A percentile compares a stretch with the other conserved stretches of the same genome.
Conservation (phyloP, 2,113 vertebrate genomes). For the Recurvirostra avosetta region DNA sequence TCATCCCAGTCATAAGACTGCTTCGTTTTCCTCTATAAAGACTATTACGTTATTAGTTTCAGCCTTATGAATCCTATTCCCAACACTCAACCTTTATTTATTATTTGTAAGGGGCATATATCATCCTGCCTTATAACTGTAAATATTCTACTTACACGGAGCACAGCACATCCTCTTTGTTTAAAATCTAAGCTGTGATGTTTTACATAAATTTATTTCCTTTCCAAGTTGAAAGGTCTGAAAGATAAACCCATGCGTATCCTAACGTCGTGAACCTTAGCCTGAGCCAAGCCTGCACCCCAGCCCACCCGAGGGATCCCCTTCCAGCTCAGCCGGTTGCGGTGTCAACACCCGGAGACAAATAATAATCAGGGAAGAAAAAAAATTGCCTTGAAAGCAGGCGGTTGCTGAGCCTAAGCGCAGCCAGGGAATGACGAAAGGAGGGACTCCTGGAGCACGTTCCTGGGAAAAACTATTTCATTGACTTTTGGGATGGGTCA, state of each 20-base stretch:
- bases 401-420: background rate
- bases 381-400: background rate
- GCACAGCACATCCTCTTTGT: slow-evolving; percentile 44
- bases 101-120: slow-evolving; percentile 44
- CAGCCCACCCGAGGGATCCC: background rate
- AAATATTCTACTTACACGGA: slow-evolving; percentile 44
- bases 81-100: slow-evolving; percentile 59
- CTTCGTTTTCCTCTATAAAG: slow-evolving; percentile 9
- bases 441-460: background rate
- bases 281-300: background rate
- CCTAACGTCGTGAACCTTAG: background rate
- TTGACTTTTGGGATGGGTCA: background rate
- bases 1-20: background rate
- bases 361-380: background rate
- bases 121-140: slow-evolving; percentile 55
- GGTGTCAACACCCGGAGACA: background rate
- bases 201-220: slow-evolving; percentile 39
- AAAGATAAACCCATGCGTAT: background rate
- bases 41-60: background rate
- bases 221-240: slow-evolving; percentile 15
- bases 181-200: slow-evolving; percentile 42
- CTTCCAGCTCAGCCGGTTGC: background rate
- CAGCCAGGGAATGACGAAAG: background rate
- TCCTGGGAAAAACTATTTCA: background rate
- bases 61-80: slow-evolving; percentile 34